phyloP scores from a whole-genome alignment of 2,888 invertebrate species.

The Eupelmus urozonus region DNA sequence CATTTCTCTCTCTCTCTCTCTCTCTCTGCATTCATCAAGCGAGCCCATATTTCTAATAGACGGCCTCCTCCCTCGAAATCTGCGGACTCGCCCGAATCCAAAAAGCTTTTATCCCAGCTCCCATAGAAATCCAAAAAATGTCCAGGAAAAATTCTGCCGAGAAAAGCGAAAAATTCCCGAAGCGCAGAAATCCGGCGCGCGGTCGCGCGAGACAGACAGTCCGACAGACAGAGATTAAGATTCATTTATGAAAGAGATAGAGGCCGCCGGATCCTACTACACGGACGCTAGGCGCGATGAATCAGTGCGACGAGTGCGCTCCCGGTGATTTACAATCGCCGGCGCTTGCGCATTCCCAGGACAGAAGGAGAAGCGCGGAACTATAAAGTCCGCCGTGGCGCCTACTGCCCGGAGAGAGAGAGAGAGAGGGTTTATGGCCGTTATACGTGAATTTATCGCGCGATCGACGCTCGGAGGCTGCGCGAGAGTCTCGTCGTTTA shows the following conservation, averaged over 20 bases:
- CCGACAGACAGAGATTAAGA: conserved; percentile 47
- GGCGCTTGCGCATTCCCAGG: conserved; percentile 9
- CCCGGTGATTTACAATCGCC: conserved; percentile 56
- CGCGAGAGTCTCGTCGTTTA: background rate
- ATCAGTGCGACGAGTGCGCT: conserved; percentile 34
- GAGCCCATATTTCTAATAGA: too few species aligned
- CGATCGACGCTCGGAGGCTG: conserved; percentile 35
- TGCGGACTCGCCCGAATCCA: too few species aligned
- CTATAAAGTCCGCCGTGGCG: conserved; percentile 42
- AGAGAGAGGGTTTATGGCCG: conserved; percentile 45
- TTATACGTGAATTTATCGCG: conserved; percentile 51
- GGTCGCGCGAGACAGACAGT: conserved; percentile 7
- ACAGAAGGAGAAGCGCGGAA: conserved; percentile 47
- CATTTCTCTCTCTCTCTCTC: too few species aligned
- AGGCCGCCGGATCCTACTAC: conserved; percentile 12
- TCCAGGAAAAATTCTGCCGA: too few species aligned
- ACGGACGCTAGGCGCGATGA: conserved; percentile 39
- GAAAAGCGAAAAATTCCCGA: too few species aligned
- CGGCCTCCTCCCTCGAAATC: too few species aligned
- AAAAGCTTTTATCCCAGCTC: too few species aligned
- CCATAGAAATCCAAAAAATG: too few species aligned
- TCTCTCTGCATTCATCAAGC: too few species aligned
- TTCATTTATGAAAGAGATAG: conserved; percentile 48
- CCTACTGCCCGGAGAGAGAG: conserved; percentile 3
- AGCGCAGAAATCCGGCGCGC: too few species aligned